Evolutionary conservation across 1,140 invertebrate genomes (phyloP), one percentile per base, ranked within the genome.

Genomic region (Copidosoma floridanum): DNA sequence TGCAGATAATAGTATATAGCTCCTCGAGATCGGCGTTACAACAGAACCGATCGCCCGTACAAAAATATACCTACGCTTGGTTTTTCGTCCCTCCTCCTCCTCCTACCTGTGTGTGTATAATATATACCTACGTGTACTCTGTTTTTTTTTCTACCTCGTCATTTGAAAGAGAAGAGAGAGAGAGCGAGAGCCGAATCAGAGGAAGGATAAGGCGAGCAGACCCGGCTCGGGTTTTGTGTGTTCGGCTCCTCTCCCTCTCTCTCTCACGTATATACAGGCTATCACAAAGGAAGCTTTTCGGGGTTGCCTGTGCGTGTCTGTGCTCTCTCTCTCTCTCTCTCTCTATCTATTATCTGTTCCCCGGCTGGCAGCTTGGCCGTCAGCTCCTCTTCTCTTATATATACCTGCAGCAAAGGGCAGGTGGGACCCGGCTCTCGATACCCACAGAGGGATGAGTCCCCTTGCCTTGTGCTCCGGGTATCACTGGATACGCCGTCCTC

Each of bases 321-420:
- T n/a, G n/a, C 14, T 52, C 50, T 26, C 23, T 20, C 48, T 51
- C 43, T 16, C 26, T 53, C 41, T 29, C 18, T 55, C 38, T 46
- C 59, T 61, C 52, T 61, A 61, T 61, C 59, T 61, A 61, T 61
- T 61, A 61, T 61, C 59, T 60, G 51, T 29, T 21, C n/a, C 21
- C 16, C 20, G 38, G 23, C 38, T 8, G 53, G 24, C 26, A 7
- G 10, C 24, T 26, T 47, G 21, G 58, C 32, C 32, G 43, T 24
- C 53, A 32, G 10, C 7, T 20, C 29, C 52, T 14, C 48, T 40
- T 53, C 47, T n/a, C n/a, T n/a, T n/a, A n/a, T n/a, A n/a, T n/a
- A n/a, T 54, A 60, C 57, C 57, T 59, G 57, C 48, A 59, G n/a
- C n/a, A n/a, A n/a, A 53, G 57, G 57, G 57, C 57, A 59, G 57